These are phyloP conservation scores for Zapus hudsonius DNA, from an alignment of 2,113 vertebrate genomes.

Conservation along the genomic window DNA sequence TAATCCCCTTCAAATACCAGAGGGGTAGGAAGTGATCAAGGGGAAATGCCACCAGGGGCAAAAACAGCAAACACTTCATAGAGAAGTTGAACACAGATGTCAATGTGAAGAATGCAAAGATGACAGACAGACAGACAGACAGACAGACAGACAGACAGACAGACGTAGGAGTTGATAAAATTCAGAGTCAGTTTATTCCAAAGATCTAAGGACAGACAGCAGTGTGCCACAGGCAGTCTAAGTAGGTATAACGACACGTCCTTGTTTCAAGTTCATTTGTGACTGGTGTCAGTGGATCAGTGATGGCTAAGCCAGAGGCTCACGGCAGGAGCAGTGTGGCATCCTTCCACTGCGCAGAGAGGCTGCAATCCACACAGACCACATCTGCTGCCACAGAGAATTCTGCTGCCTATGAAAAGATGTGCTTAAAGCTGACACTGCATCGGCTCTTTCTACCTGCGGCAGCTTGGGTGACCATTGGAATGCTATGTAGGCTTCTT, in stretches of 20 bases:
- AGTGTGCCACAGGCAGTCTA: background rate
- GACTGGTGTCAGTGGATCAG: background rate
- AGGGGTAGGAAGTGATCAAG: background rate
- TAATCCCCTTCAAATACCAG: constrained; percentile 55
- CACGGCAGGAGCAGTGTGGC: background rate
- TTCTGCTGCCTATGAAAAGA: background rate
- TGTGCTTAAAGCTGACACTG: background rate
- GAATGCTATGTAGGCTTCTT: background rate
- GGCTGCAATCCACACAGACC: background rate
- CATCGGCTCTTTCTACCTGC: background rate
- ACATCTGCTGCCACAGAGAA: accelerated
- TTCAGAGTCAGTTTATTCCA: background rate
- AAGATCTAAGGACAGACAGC: constrained; percentile 57
- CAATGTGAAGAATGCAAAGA: background rate
- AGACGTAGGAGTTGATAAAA: constrained; percentile 31
- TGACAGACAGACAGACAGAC: too few relatives aligned
- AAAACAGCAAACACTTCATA: constrained; percentile 10
- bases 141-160: too few relatives aligned
- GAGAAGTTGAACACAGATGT: background rate
- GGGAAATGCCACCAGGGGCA: background rate
- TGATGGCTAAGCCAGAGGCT: background rate
- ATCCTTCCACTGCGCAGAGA: accelerated
- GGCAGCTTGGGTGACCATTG: background rate
- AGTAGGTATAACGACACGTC: background rate
- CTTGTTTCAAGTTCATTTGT: constrained; percentile 55